phyloP scores from a whole-genome alignment of 2,888 invertebrate genomes.

The Drosophila picticornis region DNA sequence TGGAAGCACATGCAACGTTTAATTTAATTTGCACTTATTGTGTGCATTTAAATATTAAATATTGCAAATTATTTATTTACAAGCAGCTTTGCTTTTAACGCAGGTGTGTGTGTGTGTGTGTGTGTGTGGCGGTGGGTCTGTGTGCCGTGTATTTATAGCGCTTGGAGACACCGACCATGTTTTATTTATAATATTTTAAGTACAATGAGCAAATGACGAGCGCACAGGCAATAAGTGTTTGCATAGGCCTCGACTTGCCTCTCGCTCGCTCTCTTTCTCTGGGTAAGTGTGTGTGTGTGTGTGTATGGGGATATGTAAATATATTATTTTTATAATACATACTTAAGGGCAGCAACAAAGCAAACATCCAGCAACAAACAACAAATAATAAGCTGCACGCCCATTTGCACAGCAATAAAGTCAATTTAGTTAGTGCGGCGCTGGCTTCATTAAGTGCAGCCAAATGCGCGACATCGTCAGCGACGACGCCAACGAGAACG shows the following conservation, averaged over 20 bases:
- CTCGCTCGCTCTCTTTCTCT: not conserved
- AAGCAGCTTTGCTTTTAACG: conserved; percentile 25
- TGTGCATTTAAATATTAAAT: conserved; percentile 57
- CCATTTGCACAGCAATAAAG: conserved; percentile 80
- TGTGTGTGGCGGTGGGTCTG: conserved; percentile 6
- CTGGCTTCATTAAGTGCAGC: conserved; percentile 78
- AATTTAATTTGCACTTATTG: conserved; percentile 63
- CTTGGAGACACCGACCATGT: conserved; percentile 59
- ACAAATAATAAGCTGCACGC: conserved; percentile 52
- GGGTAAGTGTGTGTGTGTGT: conserved; percentile 13
- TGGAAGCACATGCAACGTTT: conserved; percentile 52
- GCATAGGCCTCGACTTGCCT: conserved; percentile 36
- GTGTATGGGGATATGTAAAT: conserved; percentile 60
- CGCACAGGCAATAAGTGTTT: conserved; percentile 64
- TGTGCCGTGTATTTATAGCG: conserved; percentile 58
- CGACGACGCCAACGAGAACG: conserved; percentile 42
- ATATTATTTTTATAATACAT: conserved; percentile 75
- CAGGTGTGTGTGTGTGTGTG: conserved; percentile 9
- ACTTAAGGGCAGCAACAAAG: conserved; percentile 59
- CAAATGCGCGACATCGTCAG: conserved; percentile 68
- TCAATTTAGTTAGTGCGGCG: conserved; percentile 75
- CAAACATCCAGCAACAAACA: conserved; percentile 23
- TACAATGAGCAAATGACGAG: conserved; percentile 53
- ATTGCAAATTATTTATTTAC: conserved; percentile 66
- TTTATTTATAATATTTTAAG: conserved; percentile 74